Conservation (phyloP, 1,140 invertebrate genomes). For the Cecropterus lyciades region DNA sequence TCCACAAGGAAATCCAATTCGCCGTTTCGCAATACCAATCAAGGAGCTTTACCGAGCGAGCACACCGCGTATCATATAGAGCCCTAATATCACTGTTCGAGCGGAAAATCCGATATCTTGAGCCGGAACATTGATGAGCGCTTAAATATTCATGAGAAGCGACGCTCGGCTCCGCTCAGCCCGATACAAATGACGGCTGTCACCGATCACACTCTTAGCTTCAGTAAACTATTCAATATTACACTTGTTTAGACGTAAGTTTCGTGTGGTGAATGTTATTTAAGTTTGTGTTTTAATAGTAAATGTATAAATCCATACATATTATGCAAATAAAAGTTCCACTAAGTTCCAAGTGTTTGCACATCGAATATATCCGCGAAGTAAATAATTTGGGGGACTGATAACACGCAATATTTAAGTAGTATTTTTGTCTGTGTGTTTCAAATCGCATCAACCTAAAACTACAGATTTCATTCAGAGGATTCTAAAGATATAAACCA, state of each 20-base stretch:
- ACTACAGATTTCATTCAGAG: too few species aligned
- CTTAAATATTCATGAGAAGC: conserved; percentile 76
- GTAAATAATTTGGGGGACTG: too few species aligned
- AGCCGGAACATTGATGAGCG: conserved; percentile 68
- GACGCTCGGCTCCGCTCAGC: conserved; percentile 48
- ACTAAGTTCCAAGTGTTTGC: too few species aligned
- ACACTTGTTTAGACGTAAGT: conserved; percentile 15
- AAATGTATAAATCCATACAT: too few species aligned
- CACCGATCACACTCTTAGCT: conserved; percentile 50
- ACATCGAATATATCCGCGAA: too few species aligned
- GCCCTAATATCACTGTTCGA: conserved; percentile 62
- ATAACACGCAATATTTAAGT: too few species aligned
- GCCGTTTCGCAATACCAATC: conserved; percentile 38
- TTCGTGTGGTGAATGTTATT: conserved; percentile 9
- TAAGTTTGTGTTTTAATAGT: too few species aligned
- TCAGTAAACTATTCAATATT: conserved; percentile 37
- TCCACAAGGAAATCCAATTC: conserved; percentile 35
- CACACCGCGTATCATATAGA: conserved; percentile 49
- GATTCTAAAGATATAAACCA: too few species aligned
- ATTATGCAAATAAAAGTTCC: too few species aligned
- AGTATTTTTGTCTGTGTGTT: too few species aligned
- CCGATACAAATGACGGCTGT: conserved; percentile 66
- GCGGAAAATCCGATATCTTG: conserved; percentile 79
- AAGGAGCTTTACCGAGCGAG: conserved; percentile 37
- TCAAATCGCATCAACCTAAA: too few species aligned